Conservation (phyloP, 2,797 vertebrate species). For the Squalus acanthias region DNA sequence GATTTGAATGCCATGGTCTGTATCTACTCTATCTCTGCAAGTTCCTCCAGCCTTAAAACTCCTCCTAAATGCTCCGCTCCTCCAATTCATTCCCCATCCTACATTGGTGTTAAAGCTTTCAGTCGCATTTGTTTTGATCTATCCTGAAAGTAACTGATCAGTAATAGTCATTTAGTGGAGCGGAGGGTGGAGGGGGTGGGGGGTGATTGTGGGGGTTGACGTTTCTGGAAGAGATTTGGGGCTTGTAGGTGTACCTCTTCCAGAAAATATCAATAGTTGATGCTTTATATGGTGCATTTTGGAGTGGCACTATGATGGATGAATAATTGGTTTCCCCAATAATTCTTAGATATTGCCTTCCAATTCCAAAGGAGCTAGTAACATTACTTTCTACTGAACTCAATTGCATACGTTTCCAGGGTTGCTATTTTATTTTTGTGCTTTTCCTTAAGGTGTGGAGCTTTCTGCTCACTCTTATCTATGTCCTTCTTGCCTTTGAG, state of each 20-base stretch:
- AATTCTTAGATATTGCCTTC: neutral
- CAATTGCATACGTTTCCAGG: neutral
- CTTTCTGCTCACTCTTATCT: neutral
- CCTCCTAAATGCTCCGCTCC: too few relatives aligned
- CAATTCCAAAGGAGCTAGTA: neutral
- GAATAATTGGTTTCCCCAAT: neutral
- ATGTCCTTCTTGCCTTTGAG: neutral
- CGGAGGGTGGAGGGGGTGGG: too few relatives aligned
- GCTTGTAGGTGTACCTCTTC: neutral
- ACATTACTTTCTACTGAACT: neutral
- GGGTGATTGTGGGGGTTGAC: neutral
- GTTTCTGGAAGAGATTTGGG: neutral
- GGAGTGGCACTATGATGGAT: neutral
- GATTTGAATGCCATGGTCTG: too few relatives aligned
- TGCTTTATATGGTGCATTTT: neutral
- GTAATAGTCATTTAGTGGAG: neutral
- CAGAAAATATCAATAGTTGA: neutral
- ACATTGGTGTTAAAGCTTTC: too few relatives aligned
- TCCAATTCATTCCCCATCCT: too few relatives aligned
- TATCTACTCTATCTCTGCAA: too few relatives aligned
- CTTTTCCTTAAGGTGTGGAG: neutral
- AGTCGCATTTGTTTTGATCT: neutral
- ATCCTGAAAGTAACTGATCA: neutral
- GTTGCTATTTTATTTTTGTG: neutral
- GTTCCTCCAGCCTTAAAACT: too few relatives aligned